phyloP scores from a whole-genome alignment of 2,797 vertebrate species.

The Catharus ustulatus region DNA sequence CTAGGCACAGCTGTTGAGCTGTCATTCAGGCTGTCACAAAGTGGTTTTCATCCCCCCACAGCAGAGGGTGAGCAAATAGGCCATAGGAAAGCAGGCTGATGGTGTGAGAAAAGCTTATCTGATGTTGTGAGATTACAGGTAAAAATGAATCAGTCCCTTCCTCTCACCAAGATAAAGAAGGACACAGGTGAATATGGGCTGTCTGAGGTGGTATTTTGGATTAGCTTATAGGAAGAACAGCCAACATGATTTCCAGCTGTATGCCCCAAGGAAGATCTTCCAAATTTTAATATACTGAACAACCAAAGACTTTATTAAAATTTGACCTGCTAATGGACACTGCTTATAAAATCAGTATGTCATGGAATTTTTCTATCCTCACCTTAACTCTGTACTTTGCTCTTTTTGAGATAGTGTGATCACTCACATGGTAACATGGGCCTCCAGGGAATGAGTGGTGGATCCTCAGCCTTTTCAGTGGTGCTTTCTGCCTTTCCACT shows the following conservation, averaged over 20 bases:
- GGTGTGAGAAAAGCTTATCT: not conserved
- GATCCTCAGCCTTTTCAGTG: not conserved
- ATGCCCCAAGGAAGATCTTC: not conserved
- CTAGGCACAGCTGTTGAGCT: not conserved
- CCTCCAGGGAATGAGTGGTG: not conserved
- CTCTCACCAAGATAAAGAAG: not conserved
- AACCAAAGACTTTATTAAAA: not conserved
- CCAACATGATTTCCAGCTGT: not conserved
- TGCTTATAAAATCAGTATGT: not conserved
- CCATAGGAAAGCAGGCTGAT: not conserved
- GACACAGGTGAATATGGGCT: not conserved
- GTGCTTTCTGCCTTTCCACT: not conserved
- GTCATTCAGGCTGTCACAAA: not conserved
- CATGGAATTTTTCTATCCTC: not conserved
- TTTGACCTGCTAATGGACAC: not conserved
- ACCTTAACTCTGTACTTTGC: not conserved
- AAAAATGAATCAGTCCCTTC: not conserved
- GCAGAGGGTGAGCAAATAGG: not conserved
- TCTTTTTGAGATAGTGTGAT: not conserved
- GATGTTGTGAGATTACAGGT: not conserved
- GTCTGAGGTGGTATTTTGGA: not conserved
- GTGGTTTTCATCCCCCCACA: not conserved
- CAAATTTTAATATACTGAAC: not conserved
- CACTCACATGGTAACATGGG: rapidly evolving
- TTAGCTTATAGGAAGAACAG: not conserved